A percentile compares a stretch with the other conserved stretches of the same genome.
These are phyloP conservation scores for Meandrina meandrites DNA, from an alignment of 92 coral and sea anemone species.

Conservation along the genomic window DNA sequence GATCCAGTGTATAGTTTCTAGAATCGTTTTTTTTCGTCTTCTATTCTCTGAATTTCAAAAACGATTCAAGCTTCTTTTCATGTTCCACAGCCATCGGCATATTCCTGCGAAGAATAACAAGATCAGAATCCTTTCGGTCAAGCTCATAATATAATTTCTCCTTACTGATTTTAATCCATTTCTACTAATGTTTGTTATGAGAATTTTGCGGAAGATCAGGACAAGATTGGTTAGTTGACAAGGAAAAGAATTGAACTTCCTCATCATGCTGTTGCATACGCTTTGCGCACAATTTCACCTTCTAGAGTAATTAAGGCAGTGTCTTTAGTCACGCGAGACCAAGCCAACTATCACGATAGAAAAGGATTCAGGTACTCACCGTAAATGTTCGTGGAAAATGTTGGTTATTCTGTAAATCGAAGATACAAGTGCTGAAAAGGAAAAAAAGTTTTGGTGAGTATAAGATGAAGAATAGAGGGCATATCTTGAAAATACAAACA, in stretches of 20 bases:
- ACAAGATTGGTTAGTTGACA: neutral
- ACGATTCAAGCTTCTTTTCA: conserved; percentile 71
- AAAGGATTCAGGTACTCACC: conserved; percentile 55
- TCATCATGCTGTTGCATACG: no score
- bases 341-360: neutral
- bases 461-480: neutral
- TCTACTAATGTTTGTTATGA: neutral
- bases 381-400: conserved; percentile 80
- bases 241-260: no score
- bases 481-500: neutral
- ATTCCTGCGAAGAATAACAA: conserved; percentile 43
- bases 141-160: neutral
- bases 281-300: no score
- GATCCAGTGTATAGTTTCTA: neutral
- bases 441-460: neutral
- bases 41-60: conserved; percentile 74
- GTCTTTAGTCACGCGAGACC: neutral
- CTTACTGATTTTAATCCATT: neutral
- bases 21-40: neutral
- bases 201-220: neutral
- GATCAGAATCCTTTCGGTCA: neutral
- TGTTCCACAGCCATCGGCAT: conserved; percentile 74
- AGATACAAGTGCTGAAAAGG: conserved; percentile 73
- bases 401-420: conserved; percentile 94
- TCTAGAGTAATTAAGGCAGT: no score